Evolutionary conservation across 2,797 vertebrate genomes (phyloP).

Genomic region (Microctenopoma stevenorrisi): DNA sequence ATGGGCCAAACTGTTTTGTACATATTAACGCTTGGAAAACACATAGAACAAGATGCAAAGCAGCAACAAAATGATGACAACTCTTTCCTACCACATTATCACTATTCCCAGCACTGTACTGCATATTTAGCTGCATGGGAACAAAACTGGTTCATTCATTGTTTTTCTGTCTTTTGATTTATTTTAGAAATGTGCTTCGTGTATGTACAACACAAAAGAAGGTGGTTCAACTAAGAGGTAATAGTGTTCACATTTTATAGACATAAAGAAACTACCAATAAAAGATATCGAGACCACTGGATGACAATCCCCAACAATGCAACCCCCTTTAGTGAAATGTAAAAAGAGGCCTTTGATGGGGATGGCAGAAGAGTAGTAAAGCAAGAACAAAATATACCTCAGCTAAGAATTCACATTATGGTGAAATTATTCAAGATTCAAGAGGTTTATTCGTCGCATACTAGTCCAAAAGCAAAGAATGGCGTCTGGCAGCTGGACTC

Average conservation of each 20-base stretch:
- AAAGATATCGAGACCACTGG: background rate
- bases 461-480: no score
- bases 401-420: background rate
- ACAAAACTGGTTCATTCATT: background rate
- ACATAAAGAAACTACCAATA: background rate
- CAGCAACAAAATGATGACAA: no score
- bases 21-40: no score
- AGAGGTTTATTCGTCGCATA: no score
- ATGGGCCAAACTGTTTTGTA: no score
- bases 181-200: background rate
- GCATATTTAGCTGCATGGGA: no score
- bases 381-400: background rate
- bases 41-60: no score
- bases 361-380: background rate
- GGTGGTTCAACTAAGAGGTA: background rate
- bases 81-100: no score
- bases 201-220: constrained; percentile 8
- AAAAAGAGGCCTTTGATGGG: background rate
- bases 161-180: constrained; percentile 13
- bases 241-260: no score
- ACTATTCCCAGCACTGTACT: no score
- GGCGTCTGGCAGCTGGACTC: no score
- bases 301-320: background rate
- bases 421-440: background rate
- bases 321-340: constrained; percentile 1